These are phyloP conservation scores for Labeo catla DNA, from an alignment of 2,113 vertebrate genomes.

Conservation along the genomic window DNA sequence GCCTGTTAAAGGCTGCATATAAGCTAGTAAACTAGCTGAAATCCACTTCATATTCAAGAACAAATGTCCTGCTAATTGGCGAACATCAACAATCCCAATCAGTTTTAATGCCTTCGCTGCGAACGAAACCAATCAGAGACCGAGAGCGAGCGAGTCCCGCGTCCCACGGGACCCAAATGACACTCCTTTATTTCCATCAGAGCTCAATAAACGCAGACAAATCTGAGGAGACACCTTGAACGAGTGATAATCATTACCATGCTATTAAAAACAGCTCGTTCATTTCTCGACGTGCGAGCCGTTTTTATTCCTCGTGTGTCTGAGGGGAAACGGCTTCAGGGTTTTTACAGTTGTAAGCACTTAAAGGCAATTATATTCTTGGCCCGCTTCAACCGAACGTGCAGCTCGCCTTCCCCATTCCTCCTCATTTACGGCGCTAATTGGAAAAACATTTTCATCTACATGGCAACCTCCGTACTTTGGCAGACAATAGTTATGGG, in stretches of 20 bases:
- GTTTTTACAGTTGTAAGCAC: constrained; percentile 51
- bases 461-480: constrained; percentile 42
- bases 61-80: background rate
- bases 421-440: constrained; percentile 46
- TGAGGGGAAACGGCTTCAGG: constrained; percentile 31
- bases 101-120: background rate
- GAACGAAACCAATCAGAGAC: background rate
- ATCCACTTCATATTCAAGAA: background rate
- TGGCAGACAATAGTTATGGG: constrained; percentile 57
- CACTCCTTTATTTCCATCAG: background rate
- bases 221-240: constrained; percentile 16
- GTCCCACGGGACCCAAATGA: background rate
- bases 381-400: constrained; percentile 55
- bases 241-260: constrained; percentile 25
- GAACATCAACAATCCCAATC: background rate
- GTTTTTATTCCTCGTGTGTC: background rate
- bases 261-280: constrained; percentile 5
- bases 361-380: constrained; percentile 58
- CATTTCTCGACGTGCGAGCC: background rate
- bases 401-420: constrained; percentile 27
- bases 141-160: too few species aligned
- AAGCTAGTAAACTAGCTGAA: background rate
- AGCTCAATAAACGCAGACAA: background rate
- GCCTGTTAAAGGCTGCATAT: too few species aligned
- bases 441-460: constrained; percentile 57